phyloP scores from a whole-genome alignment of 2,113 vertebrate genomes.

The Elephas maximus region DNA sequence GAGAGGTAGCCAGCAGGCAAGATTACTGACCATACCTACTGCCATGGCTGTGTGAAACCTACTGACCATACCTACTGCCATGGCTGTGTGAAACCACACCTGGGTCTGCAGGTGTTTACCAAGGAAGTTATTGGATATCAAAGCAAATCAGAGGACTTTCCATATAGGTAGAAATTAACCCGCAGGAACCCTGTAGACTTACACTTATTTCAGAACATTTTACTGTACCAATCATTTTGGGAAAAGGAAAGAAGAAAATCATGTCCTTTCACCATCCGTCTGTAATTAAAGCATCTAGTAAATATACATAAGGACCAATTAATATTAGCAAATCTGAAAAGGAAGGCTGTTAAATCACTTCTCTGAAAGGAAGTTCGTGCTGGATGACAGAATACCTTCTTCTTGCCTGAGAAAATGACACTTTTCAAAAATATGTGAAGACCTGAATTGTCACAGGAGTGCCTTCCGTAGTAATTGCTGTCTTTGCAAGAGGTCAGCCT shows the following conservation, averaged over 20 bases:
- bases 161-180: constrained; percentile 38
- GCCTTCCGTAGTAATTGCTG: constrained; percentile 70
- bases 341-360: constrained; percentile 46
- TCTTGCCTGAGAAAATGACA: constrained; percentile 72
- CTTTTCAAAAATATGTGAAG: constrained; percentile 66
- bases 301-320: background rate
- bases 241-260: constrained; percentile 29
- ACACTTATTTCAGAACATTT: background rate
- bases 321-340: constrained; percentile 26
- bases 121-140: constrained; percentile 27
- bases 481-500: constrained; percentile 76
- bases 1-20: background rate
- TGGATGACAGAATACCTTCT: constrained; percentile 72
- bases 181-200: background rate
- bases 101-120: background rate
- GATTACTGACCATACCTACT: background rate
- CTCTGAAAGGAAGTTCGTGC: constrained; percentile 15
- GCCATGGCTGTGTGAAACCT: no score
- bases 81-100: background rate
- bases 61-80: background rate
- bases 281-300: constrained; percentile 54
- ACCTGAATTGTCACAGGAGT: constrained; percentile 66
- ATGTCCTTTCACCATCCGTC: background rate
- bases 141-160: constrained; percentile 42
- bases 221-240: background rate